Base-by-base conservation (phyloP, 2,797 vertebrate species). In the Labeo calbasu region DNA sequence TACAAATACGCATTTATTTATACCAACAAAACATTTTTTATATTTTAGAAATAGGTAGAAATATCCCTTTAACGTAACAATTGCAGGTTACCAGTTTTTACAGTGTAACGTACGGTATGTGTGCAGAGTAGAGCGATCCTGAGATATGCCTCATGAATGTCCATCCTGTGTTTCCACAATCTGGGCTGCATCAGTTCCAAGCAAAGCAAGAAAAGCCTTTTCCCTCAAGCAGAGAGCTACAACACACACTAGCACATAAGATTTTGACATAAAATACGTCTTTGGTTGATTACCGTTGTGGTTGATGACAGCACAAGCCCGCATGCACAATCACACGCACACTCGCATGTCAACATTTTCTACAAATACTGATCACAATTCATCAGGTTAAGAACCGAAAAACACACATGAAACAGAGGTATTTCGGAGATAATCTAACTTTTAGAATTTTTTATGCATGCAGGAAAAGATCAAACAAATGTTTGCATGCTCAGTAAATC, bases 351-450 rank as follows among this genome's bases (percentile, higher is more conserved):
- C 77, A 28, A 80, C 76, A 48, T 46, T 75, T 82, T 63, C 23
- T 28, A 83, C 50, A 78, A 82, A 87, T 48, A 57, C 57, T 78
- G 63, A 85, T 85, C 78, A 46, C 46, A 86, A 79, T 84, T 68
- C 65, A 77, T 77, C 32, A 32, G 68, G 21, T 66, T 21, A 76
- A 79, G 77, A 14, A 63, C 82, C 87, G 86, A 88, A 84, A 90
- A 72, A 89, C 91, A 91, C 93, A 90, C 88, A 89, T 91, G 89
- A 92, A 90, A 90, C 92, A 93, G 92, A 92, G 91, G 92, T 90
- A 84, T 94, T 94, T 93, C 36, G 94, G 93, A 91, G 92, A 93
- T 94, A 94, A 94, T 94, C 88, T 90, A 92, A 93, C 92, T 89
- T 92, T 48, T 84, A 89, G 91, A 92, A 92, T 92, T 91, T 90